Base-by-base conservation (phyloP, 1,140 invertebrate genomes). In the Leguminivora glycinivorella region DNA sequence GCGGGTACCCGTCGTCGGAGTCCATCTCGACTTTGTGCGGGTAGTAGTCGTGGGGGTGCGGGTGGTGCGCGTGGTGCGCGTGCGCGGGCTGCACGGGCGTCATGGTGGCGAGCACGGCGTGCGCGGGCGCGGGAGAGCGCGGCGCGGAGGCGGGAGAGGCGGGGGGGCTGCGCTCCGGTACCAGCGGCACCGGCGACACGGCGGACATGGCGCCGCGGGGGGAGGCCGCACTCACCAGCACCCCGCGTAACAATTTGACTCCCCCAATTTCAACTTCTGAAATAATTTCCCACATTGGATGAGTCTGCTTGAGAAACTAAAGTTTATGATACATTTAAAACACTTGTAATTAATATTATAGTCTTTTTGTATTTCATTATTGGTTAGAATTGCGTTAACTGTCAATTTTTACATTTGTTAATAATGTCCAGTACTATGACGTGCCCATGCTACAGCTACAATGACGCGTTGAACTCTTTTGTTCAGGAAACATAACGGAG, bases 51-150 rank as follows among this genome's bases (percentile, higher is more conserved):
- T 94, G 91, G 22, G 92, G 85, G 31, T 92, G 92, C 60, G 92
- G 75, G 95, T 96, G 43, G 95, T 95, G 70, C 96, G 92, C 82
- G 96, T 93, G 34, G 95, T 93, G 76, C 95, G 95, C 22, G 94
- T 43, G 90, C 25, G 92, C 85, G 38, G 93, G 93, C 71, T 92
- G 92, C 60, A 93, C 82, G 5, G 93, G 87, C 2, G 92, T 96
- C 95, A 96, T 96, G 75, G 95, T 96, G 43, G 95, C 95, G 71
- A 96, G 92, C 82, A 96, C 93, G 34, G 95, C 93, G 76, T 95
- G 95, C 19, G 94, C 94, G 80, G 93, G 93, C 70, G 92, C 92
- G 4, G 94, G 93, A 10, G 93, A 92, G 68, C 87, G 87, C 71
- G 91, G 89, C 52, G 87, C 83, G 31, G 87, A 84, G 38, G 78